Evolutionary conservation across 2,888 invertebrate genomes (phyloP), one percentile per base, ranked within the genome.

Genomic region (Cantharis flavilabris): DNA sequence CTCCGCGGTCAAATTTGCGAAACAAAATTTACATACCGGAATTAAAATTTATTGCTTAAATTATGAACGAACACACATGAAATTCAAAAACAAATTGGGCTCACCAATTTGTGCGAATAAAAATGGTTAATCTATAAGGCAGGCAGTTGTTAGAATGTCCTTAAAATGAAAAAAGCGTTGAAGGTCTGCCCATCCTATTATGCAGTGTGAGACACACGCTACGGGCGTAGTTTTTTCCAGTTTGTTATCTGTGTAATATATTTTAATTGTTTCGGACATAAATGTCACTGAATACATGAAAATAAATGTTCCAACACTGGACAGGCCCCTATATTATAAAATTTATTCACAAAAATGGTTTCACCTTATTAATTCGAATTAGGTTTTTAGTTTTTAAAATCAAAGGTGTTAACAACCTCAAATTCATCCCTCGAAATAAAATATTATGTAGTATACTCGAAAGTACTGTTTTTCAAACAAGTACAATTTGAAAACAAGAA

Each of bases 191-290:
- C 20, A 67, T 70, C 28, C 28, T 18, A 70, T 70, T 67, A 23
- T 67, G 65, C 65, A 67, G 65, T 20, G 65, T 67, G 65, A 67
- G 65, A 67, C 65, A 28, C 33, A 70, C 62, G 71, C 65, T 20
- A 71, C 71, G 62, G 23, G 23, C 71, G 62, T 20, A 77, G 71
- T 65, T 77, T 77, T 49, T 74, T 75, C 76, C 76, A 75, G 73
- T 76, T 76, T 73, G 81, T 81, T 82, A 80, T 81, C 80, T 77
- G 72, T 33, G 79, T 80, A 76, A 82, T 81, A 78, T 80, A 82
- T 80, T 82, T 82, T 82, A 82, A 82, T 82, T 81, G 81, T 80
- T 77, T 71, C 71, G 75, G 78, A 79, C 81, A 80, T 81, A 81
- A 82, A 82, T 80, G 82, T 82, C 81, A 81, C 80, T 75, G 80